phyloP scores from a whole-genome alignment of 2,888 invertebrate genomes.

The Adineta ricciae region DNA sequence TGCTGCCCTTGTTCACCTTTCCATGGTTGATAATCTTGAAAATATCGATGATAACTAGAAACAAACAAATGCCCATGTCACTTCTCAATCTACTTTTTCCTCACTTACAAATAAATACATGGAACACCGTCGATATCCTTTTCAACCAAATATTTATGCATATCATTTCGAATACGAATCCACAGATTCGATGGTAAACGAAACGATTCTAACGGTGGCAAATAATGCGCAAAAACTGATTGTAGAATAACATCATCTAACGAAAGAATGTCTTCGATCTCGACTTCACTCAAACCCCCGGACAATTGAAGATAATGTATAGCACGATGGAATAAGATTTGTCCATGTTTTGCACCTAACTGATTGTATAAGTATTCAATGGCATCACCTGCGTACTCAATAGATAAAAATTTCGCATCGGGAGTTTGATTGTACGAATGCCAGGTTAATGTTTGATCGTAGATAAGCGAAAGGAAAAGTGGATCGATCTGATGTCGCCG shows the following conservation, averaged over 20 bases:
- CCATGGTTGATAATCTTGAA: not conserved
- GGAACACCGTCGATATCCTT: slow-evolving; percentile 25
- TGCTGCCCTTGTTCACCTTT: not conserved
- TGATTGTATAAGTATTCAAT: slow-evolving; percentile 22
- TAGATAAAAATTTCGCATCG: not conserved
- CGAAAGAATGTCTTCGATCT: slow-evolving; percentile 29
- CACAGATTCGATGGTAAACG: slow-evolving; percentile 27
- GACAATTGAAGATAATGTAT: slow-evolving; percentile 24
- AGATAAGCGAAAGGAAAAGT: slow-evolving; percentile 16
- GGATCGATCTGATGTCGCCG: not conserved
- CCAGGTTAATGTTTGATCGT: slow-evolving; percentile 27
- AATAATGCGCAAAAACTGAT: slow-evolving; percentile 26
- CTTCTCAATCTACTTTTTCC: not conserved
- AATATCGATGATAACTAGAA: not conserved
- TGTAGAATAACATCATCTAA: slow-evolving; percentile 30
- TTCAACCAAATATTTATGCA: slow-evolving; percentile 27
- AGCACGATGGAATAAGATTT: slow-evolving; percentile 18
- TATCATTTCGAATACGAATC: slow-evolving; percentile 28
- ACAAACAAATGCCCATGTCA: not conserved
- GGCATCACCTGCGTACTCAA: not conserved
- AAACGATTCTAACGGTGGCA: slow-evolving; percentile 16
- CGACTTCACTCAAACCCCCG: slow-evolving; percentile 26
- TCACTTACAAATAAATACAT: slow-evolving; percentile 26
- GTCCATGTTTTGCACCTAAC: slow-evolving; percentile 23
- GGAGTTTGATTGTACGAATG: slow-evolving; percentile 19